Base-by-base conservation (phyloP, 2,797 vertebrate species). In the Arrhamphus sclerolepis region DNA sequence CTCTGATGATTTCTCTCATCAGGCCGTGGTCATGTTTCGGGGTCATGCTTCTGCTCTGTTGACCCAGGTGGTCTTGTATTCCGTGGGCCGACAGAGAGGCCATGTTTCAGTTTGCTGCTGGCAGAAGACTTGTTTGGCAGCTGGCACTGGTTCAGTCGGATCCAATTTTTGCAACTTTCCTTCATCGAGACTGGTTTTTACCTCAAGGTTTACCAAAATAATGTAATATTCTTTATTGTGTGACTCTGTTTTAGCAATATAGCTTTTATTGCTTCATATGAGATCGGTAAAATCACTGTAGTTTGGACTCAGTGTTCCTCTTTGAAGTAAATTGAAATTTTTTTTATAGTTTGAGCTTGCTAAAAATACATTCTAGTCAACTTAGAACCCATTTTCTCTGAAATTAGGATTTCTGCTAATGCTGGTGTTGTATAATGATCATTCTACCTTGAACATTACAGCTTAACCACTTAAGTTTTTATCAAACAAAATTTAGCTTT, bases 81-180 rank as follows among this genome's bases (percentile, higher is more conserved):
- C 62, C 1, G 1, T 7, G 65, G 70, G 66, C 59, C 54, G 42
- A 58, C 77, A 77, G 75, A 74, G 64, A 76, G 63, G 57, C 63
- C 55, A 1, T 85, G 84, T 81, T 81, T 77, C 53, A 69, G 48
- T 85, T 78, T 71, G 77, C 72, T 74, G 58, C 58, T 75, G 78
- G 80, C 80, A 72, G 55, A 61, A 50, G 58, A 47, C 58, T 58
- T 51, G 20, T 73, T 75, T 75, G 73, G 70, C 75, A 81, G 71
- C 59, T 54, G 75, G 53, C 51, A 4, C 43, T 29, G 39, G 47
- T 51, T 75, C 77, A 77, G 57, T 49, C 62, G 21, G n/a, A 44
- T 38, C 46, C 62, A 31, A 46, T 74, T 72, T 56, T 14, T 72
- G 14, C 46, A 60, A 48, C 59, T 59, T 18, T 62, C 26, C 8